These are phyloP conservation scores for Actinernus sp. DNA, from an alignment of 92 coral and sea anemone genomes.

Conservation along the genomic window DNA sequence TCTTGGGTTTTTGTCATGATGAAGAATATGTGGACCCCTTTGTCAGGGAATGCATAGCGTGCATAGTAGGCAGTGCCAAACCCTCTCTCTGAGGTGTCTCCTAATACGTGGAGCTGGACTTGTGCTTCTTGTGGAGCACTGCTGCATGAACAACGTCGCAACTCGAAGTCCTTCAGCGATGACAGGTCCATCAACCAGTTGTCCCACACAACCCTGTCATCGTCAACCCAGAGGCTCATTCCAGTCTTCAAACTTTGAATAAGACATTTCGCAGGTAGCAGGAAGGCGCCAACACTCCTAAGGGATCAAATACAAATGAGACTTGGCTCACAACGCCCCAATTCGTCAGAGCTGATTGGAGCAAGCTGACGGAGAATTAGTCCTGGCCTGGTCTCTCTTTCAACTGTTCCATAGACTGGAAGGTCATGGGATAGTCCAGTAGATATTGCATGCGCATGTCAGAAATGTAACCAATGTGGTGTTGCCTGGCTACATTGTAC, in stretches of 20 bases:
- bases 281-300: conserved; percentile 38
- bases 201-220: conserved; percentile 21
- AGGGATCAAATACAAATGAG: conserved; percentile 26
- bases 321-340: conserved; percentile 28
- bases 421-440: too few relatives aligned
- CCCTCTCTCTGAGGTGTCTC: conserved; percentile 64
- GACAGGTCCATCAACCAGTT: conserved; percentile 58
- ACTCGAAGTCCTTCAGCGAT: too few relatives aligned
- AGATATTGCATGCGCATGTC: too few relatives aligned
- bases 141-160: conserved; percentile 49
- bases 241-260: conserved; percentile 35
- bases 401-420: too few relatives aligned
- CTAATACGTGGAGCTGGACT: conserved; percentile 64
- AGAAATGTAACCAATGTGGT: too few relatives aligned
- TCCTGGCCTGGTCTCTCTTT: too few relatives aligned
- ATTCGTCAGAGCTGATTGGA: too few relatives aligned
- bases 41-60: conserved; percentile 40
- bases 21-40: conserved; percentile 42
- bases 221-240: conserved; percentile 48
- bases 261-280: too few relatives aligned
- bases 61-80: conserved; percentile 72
- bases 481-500: too few relatives aligned
- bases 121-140: conserved; percentile 1
- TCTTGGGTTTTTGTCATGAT: conserved; percentile 68
- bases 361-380: too few relatives aligned